Evolutionary conservation across 2,113 vertebrate genomes (phyloP), one percentile per base, ranked within the genome.

Genomic region (Anoura caudifer): DNA sequence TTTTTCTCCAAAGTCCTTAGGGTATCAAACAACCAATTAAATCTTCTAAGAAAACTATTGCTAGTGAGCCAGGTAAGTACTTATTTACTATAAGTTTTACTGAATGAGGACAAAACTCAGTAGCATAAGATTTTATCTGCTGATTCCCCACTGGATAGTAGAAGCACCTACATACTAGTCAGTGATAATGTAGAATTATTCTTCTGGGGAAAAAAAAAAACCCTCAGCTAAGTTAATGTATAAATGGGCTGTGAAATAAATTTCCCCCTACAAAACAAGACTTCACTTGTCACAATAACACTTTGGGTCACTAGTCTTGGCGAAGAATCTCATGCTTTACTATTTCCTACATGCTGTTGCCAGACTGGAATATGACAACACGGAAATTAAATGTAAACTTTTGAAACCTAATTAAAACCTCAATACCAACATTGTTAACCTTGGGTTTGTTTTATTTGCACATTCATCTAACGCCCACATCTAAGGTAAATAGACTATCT

Each of bases 371-470:
- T 94, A 88, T 63, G n/a, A 24, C 41, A 76, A 90, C 45, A 77
- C 36, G 45, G 72, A 92, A 28, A 81, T 41, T 82, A 26, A 84
- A 90, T 95, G 67, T 38, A 90, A 94, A 96, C 65, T 63, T 47
- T 5, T 16, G 15, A 91, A 94, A 94, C 67, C 45, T 52, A 85
- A 96, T 72, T 87, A 92, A 92, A 82, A 73, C 38, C 33, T 95
- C 47, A 84, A 67, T 7, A 93, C 56, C 72, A 61, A 50, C 12
- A 52, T 63, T 45, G 28, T 63, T 92, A 85, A 54, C 75, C 11
- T 87, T 70, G 20, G 24, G 28, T 59, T 90, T 80, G 33, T 87
- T 97, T 90, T 84, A 56, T 85, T 76, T 94, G 31, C 52, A 84
- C 33, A 56, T 1, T 16, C 52, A 92, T 87, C 26, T 20, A 87